These are phyloP conservation scores for Prunella fulvescens DNA, from an alignment of 2,113 vertebrate genomes.

Conservation along the genomic window DNA sequence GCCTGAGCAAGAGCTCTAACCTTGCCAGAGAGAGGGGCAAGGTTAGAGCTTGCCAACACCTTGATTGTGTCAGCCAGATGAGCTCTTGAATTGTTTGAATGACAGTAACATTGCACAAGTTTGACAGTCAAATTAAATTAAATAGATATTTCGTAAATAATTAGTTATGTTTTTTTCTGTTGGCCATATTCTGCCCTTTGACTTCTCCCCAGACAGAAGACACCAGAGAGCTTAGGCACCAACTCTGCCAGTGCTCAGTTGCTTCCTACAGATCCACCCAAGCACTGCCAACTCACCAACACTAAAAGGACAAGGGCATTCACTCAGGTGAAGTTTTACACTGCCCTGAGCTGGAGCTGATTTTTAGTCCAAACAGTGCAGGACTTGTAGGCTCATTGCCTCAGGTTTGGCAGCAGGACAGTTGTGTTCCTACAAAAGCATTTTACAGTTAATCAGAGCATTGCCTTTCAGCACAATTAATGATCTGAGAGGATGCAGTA, in stretches of 20 bases:
- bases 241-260: not conserved
- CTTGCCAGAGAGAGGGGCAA: not conserved
- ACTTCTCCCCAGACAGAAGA: not conserved
- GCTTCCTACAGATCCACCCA: not conserved
- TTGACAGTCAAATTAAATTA: not conserved
- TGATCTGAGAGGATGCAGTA: not conserved
- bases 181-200: not conserved
- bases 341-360: not conserved
- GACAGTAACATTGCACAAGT: not conserved
- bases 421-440: not conserved
- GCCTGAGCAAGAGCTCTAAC: not conserved
- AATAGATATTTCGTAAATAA: not conserved
- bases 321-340: not conserved
- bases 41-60: not conserved
- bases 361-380: not conserved
- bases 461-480: not conserved
- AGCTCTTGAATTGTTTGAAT: not conserved
- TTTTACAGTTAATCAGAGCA: not conserved
- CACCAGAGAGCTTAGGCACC: not conserved
- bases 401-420: not conserved
- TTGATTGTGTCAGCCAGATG: not conserved
- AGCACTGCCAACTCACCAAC: not conserved
- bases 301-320: not conserved
- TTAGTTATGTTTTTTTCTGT: accelerated
- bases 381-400: not conserved